Evolutionary conservation across 2,797 vertebrate species (phyloP).

Genomic region (Pristis pectinata): DNA sequence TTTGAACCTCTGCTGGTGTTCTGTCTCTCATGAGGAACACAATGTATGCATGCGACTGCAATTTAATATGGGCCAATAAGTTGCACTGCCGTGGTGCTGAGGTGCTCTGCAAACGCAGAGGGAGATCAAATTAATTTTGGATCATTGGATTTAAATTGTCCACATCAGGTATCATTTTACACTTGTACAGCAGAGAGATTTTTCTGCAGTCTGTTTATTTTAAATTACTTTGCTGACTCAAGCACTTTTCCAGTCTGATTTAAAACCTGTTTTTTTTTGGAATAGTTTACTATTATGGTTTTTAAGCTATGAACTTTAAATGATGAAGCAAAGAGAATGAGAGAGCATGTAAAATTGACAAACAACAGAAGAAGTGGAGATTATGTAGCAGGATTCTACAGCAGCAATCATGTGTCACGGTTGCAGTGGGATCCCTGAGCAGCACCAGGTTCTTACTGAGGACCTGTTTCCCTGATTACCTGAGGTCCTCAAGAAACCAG

Average conservation of each 20-base stretch:
- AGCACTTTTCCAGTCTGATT: not conserved
- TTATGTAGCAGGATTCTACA: not conserved
- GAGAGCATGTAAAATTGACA: not conserved
- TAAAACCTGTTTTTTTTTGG: conserved; percentile 5
- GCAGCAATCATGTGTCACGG: not conserved
- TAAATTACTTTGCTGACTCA: not conserved
- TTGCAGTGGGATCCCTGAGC: not conserved
- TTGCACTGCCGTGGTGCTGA: not conserved
- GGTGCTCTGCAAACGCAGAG: not conserved
- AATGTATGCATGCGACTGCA: not conserved
- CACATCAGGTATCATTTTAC: not conserved
- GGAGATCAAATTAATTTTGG: conserved; percentile 25
- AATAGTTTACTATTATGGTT: not conserved
- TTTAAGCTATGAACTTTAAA: not conserved
- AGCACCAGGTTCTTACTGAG: not conserved
- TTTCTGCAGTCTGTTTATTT: not conserved
- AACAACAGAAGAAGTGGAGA: not conserved
- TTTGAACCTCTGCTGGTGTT: conserved; percentile 29
- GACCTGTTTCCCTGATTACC: not conserved
- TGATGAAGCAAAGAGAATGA: too few species aligned
- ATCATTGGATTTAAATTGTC: not conserved
- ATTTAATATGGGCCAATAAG: not conserved
- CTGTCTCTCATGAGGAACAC: not conserved
- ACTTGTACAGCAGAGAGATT: conserved; percentile 7
- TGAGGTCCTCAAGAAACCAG: not conserved